Conservation (phyloP, 1,140 invertebrate genomes). For the Globodera rostochiensis region DNA sequence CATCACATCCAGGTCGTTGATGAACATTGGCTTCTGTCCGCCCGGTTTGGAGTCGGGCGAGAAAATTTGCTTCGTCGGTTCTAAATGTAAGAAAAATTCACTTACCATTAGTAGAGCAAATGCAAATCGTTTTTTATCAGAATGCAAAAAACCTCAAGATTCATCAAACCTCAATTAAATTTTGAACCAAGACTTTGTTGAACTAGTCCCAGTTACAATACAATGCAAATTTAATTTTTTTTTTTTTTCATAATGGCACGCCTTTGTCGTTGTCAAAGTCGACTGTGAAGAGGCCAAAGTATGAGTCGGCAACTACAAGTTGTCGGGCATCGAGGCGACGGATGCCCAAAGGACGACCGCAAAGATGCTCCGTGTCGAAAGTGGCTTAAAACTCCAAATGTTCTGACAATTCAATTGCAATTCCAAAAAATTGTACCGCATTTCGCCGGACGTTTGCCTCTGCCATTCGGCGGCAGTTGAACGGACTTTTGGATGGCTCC, state of each 20-base stretch:
- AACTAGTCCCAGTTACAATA: too few relatives aligned
- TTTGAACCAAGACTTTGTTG: too few relatives aligned
- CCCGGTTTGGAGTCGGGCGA: conserved; percentile 38
- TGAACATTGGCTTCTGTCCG: conserved; percentile 41
- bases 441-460: conserved; percentile 5
- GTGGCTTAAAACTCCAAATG: conserved; percentile 26
- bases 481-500: conserved; percentile 50
- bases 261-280: conserved; percentile 52
- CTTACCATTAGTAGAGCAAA: too few relatives aligned
- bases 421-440: conserved; percentile 7
- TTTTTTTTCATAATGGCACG: neutral
- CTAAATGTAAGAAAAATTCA: conserved; percentile 6
- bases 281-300: conserved; percentile 54
- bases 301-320: conserved; percentile 59
- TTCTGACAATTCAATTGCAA: neutral
- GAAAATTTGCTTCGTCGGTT: conserved; percentile 35
- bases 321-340: conserved; percentile 49
- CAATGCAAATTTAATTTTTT: too few relatives aligned
- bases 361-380: conserved; percentile 51
- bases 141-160: too few relatives aligned
- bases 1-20: conserved; percentile 52
- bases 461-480: conserved; percentile 37
- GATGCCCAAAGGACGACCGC: conserved; percentile 60
- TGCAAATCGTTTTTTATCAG: too few relatives aligned
- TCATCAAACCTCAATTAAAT: too few relatives aligned